phyloP scores from a whole-genome alignment of 1,140 invertebrate species.

The Ostrea denselamellosa region DNA sequence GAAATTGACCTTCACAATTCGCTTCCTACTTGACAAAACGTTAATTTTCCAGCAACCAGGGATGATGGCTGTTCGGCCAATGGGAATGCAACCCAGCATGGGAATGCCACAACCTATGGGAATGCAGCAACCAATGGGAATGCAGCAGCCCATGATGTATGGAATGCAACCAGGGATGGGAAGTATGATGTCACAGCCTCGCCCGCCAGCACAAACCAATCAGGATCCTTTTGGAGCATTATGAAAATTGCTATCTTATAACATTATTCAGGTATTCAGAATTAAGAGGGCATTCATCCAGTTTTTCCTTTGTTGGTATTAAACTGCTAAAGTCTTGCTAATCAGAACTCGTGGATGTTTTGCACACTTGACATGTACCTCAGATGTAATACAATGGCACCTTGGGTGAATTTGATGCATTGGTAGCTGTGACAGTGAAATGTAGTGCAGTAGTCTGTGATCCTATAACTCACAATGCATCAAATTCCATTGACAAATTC shows the following conservation, averaged over 20 bases:
- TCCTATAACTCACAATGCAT: too few species aligned
- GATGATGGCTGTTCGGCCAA: constrained; percentile 26
- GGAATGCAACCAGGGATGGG: constrained; percentile 52
- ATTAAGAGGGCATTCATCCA: not conserved
- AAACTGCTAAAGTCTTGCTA: too few species aligned
- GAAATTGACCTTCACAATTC: too few species aligned
- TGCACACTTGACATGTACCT: too few species aligned
- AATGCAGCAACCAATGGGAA: constrained; percentile 63
- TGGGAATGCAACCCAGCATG: not conserved
- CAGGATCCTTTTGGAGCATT: constrained; percentile 72
- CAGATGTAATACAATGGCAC: too few species aligned
- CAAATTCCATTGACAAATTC: too few species aligned
- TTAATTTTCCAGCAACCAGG: constrained; percentile 42
- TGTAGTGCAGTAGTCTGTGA: too few species aligned
- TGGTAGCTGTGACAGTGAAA: too few species aligned
- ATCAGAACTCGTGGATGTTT: too few species aligned
- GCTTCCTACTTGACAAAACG: too few species aligned
- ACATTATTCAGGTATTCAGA: constrained; percentile 45
- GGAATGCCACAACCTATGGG: constrained; percentile 54
- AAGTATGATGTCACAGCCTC: constrained; percentile 52
- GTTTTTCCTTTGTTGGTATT: not conserved
- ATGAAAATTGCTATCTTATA: constrained; percentile 57
- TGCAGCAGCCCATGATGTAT: constrained; percentile 56
- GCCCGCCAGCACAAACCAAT: constrained; percentile 56
- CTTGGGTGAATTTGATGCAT: too few species aligned